phyloP scores from a whole-genome alignment of 2,113 vertebrate species.

The Tachysurus fulvidraco region DNA sequence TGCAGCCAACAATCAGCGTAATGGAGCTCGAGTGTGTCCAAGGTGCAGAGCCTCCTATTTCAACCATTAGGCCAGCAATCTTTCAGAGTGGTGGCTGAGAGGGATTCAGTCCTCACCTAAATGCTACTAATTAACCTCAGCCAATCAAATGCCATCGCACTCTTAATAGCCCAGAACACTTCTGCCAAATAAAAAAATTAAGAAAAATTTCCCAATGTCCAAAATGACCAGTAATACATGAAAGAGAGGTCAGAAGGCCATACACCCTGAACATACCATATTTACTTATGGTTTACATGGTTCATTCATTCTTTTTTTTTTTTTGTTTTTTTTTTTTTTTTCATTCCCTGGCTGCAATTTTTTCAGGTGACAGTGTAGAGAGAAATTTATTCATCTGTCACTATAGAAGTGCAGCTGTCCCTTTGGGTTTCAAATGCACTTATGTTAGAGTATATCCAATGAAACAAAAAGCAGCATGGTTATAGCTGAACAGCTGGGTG shows the following conservation, averaged over 20 bases:
- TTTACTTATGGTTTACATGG: not conserved
- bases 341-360: not conserved
- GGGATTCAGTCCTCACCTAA: constrained; percentile 43
- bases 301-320: not conserved
- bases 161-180: not conserved
- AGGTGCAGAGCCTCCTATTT: constrained; percentile 37
- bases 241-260: not conserved
- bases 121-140: constrained; percentile 46
- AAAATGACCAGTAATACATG: not conserved
- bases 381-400: constrained; percentile 6
- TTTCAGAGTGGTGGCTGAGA: constrained; percentile 42
- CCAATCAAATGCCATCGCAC: constrained; percentile 20
- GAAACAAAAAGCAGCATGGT: constrained; percentile 10
- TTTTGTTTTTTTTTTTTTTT: not conserved
- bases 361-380: not conserved
- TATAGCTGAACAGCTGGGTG: constrained; percentile 25
- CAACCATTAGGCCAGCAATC: constrained; percentile 50
- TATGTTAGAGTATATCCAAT: constrained; percentile 4
- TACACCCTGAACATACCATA: not conserved
- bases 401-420: constrained; percentile 6
- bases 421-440: constrained; percentile 15
- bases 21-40: constrained; percentile 56
- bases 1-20: constrained; percentile 54
- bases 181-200: not conserved
- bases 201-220: not conserved